phyloP scores from a whole-genome alignment of 2,888 invertebrate genomes.

The Rotaria sp. region DNA sequence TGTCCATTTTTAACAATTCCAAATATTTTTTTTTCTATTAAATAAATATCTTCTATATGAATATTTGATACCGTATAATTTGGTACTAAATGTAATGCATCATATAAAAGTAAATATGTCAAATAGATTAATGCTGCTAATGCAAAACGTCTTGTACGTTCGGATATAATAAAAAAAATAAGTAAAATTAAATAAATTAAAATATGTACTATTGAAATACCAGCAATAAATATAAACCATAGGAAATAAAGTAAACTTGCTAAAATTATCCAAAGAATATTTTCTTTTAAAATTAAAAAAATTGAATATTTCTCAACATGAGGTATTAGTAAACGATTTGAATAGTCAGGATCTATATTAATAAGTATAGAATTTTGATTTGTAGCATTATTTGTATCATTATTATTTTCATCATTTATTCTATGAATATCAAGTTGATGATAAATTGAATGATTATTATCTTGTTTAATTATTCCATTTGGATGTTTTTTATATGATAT shows the following conservation, averaged over 20 bases:
- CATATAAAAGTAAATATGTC: constrained; percentile 5
- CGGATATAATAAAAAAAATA: background rate
- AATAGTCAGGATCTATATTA: background rate
- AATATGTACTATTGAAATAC: background rate
- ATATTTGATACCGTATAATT: constrained; percentile 19
- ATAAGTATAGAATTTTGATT: background rate
- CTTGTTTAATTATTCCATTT: background rate
- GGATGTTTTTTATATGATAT: background rate
- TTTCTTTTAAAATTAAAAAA: background rate
- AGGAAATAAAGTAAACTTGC: background rate
- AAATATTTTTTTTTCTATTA: constrained; percentile 5
- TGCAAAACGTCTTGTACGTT: background rate
- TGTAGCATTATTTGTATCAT: background rate
- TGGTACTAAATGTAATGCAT: constrained; percentile 11
- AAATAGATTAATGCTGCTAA: constrained; percentile 25
- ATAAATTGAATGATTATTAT: background rate
- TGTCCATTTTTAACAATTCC: background rate
- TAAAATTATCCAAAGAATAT: background rate
- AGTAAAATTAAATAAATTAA: background rate
- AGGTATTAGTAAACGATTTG: background rate
- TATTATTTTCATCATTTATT: background rate
- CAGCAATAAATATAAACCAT: constrained; percentile 28
- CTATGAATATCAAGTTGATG: background rate
- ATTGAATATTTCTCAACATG: background rate
- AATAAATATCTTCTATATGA: constrained; percentile 19